Base-by-base conservation (phyloP, 2,113 vertebrate species). In the Odocoileus hemionus region DNA sequence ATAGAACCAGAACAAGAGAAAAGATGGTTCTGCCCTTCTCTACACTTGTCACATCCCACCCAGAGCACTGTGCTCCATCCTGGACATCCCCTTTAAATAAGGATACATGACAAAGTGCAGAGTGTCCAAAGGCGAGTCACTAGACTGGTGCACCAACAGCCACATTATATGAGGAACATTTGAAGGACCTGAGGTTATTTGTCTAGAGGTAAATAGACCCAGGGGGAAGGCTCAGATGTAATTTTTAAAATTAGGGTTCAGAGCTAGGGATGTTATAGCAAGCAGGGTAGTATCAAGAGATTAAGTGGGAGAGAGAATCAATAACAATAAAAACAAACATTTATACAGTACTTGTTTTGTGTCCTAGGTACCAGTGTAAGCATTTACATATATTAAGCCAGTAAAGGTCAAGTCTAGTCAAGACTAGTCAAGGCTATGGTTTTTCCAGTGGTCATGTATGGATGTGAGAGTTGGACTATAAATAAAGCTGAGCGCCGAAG, bases 1-100 rank as follows among this genome's bases (percentile, higher is more conserved):
- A 76, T 98, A 95, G 96, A 96, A 90, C 52, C 70, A 96, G 89
- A 96, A 89, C 60, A 94, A 96, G 86, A 17, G 76, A 97, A 93
- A 79, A n/a, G 82, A 95, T 95, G 94, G 55, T 83, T 70, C 14
- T 95, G 39, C 9, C 67, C 78, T 97, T 95, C 50, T 92, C 95
- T 95, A 57, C 30, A 58, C 64, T 82, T 97, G 93, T 91, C 43
- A 92, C 45, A 94, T 91, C 67, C 78, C 39, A 96, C 89, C 86
- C 47, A 67, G 45, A 96, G 79, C 86, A 76, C 84, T 58, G 57
- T 60, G 57, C 67, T 92, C 50, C 55, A 86, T 90, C 94, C 87
- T 92, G 76, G 79, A 94, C n/a, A 92, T 36, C 57, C 36, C 19
- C 82, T 96, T 93, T 91, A 93, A 96, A 84, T 33, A 89, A n/a